These are phyloP conservation scores for Antechinus flavipes DNA, from an alignment of 2,113 vertebrate species.

Conservation along the genomic window DNA sequence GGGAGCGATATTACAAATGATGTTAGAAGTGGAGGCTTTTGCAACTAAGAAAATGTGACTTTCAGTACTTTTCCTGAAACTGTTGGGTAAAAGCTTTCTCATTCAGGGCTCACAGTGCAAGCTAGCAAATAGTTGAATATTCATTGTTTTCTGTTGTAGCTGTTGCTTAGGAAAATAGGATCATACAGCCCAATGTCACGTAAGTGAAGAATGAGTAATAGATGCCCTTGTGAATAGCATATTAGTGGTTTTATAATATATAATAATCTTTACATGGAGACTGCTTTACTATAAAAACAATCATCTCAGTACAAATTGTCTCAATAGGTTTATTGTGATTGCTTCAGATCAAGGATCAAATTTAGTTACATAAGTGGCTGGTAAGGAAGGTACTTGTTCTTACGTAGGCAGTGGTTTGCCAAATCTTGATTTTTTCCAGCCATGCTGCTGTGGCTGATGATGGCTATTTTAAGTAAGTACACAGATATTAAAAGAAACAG, in stretches of 20 bases:
- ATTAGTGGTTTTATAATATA: constrained; percentile 73
- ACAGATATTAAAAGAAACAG: background rate
- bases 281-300: constrained; percentile 66
- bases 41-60: constrained; percentile 1
- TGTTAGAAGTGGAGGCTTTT: background rate
- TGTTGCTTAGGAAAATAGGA: constrained; percentile 51
- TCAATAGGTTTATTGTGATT: constrained; percentile 72
- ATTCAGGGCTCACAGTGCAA: constrained; percentile 30
- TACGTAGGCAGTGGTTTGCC: background rate
- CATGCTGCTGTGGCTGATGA: background rate
- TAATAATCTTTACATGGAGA: constrained; percentile 73
- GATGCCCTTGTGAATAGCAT: constrained; percentile 51
- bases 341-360: constrained; percentile 73
- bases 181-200: constrained; percentile 39
- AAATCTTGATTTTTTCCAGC: background rate
- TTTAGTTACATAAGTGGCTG: constrained; percentile 60
- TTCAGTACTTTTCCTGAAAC: background rate
- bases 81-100: constrained; percentile 11
- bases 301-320: constrained; percentile 60
- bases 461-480: constrained; percentile 11
- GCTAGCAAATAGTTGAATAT: background rate
- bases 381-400: background rate
- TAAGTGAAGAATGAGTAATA: constrained; percentile 57
- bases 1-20: background rate
- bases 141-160: constrained; percentile 34